Percentiles rank a stretch among this genome's conserved stretches.
phyloP scores from a whole-genome alignment of 2,888 invertebrate genomes.

The Bruchidius siliquastri region DNA sequence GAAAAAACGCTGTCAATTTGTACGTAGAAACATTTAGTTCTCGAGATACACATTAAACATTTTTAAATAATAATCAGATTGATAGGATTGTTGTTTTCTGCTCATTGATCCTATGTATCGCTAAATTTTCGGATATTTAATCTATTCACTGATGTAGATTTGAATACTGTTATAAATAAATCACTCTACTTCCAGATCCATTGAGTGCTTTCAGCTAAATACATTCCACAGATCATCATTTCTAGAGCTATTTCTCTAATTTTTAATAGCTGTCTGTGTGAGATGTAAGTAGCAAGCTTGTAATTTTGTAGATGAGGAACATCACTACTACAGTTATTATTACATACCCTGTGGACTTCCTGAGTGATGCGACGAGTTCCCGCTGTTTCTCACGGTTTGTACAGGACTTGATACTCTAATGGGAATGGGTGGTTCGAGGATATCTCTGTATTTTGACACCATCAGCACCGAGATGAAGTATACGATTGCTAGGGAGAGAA shows the following conservation, averaged over 20 bases:
- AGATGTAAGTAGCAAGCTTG: neutral
- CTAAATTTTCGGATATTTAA: too few relatives aligned
- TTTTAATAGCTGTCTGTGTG: neutral
- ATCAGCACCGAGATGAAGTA: slow-evolving; percentile 99
- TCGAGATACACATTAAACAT: too few relatives aligned
- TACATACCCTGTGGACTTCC: slow-evolving; percentile 56
- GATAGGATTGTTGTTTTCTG: too few relatives aligned
- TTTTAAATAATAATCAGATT: too few relatives aligned
- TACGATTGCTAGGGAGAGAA: slow-evolving; percentile 96
- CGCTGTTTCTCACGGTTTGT: slow-evolving; percentile 53
- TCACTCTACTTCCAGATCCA: neutral
- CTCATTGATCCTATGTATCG: too few relatives aligned
- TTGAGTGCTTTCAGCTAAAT: neutral
- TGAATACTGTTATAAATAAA: too few relatives aligned
- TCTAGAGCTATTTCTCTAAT: neutral
- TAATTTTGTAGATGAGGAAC: neutral
- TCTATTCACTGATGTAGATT: too few relatives aligned
- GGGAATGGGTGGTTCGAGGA: slow-evolving; percentile 87
- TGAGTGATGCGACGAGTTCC: slow-evolving; percentile 52
- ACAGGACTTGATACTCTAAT: slow-evolving; percentile 63
- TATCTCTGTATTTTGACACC: slow-evolving; percentile 99
- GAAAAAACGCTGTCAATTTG: too few relatives aligned
- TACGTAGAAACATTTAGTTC: too few relatives aligned
- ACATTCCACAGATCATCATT: neutral
- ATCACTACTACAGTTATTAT: neutral